Percentiles rank a stretch among this genome's conserved stretches.
Evolutionary conservation across 2,113 vertebrate species (phyloP).

Genomic region (Lasiurus cinereus): DNA sequence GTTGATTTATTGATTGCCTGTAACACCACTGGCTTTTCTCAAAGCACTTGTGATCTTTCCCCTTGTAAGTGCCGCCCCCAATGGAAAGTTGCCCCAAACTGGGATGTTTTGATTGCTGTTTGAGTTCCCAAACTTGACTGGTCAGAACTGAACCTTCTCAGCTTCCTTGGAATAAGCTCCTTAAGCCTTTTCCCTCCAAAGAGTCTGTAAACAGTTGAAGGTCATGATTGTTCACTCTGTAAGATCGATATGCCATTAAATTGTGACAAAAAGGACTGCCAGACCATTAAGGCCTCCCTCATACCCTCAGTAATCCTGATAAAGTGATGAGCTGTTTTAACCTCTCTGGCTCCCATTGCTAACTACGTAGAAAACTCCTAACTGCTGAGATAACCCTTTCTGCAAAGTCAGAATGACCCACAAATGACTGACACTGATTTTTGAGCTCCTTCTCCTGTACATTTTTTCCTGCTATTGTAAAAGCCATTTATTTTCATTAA

Average conservation of each 20-base stretch:
- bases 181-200: conserved; percentile 85
- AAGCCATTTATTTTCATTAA: conserved; percentile 14
- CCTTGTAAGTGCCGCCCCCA: conserved; percentile 68
- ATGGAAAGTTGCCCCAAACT: conserved; percentile 74
- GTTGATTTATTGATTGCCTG: conserved; percentile 84
- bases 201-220: conserved; percentile 86
- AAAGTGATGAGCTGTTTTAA: conserved; percentile 87
- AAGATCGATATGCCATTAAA: conserved; percentile 89
- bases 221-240: conserved; percentile 86
- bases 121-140: conserved; percentile 52
- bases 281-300: conserved; percentile 86
- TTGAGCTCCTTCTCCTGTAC: conserved; percentile 23
- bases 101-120: conserved; percentile 69
- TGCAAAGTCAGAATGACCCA: conserved; percentile 71
- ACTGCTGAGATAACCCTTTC: conserved; percentile 65
- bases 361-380: conserved; percentile 68
- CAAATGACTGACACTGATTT: conserved; percentile 59
- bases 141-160: conserved; percentile 64
- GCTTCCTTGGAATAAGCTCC: conserved; percentile 79
- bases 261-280: conserved; percentile 87
- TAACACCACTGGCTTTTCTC: conserved; percentile 73
- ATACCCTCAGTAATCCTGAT: conserved; percentile 85
- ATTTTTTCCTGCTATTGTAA: conserved; percentile 14
- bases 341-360: conserved; percentile 69
- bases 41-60: conserved; percentile 74